Evolutionary conservation across 2,888 invertebrate genomes (phyloP).

Genomic region (Lampropteryx suffumata): DNA sequence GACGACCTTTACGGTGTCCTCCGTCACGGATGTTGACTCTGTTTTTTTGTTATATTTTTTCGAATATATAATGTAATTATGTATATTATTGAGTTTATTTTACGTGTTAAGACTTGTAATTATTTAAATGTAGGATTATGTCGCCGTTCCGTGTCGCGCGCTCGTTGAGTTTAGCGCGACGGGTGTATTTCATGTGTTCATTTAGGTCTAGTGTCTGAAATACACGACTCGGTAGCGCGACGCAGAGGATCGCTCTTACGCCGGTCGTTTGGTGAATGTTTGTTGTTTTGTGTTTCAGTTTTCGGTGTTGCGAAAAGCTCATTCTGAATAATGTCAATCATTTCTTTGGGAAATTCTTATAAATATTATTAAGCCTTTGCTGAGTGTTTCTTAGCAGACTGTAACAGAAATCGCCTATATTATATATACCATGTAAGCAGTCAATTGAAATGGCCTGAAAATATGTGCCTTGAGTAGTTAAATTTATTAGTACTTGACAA

Average conservation of each 20-base stretch:
- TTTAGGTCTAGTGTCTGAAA: conserved; percentile 79
- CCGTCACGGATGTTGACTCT: conserved; percentile 49
- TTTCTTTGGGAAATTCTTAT: conserved; percentile 67
- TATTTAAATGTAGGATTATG: conserved; percentile 71
- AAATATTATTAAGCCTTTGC: conserved; percentile 34
- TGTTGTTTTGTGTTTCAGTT: conserved; percentile 78
- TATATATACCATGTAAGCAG: neutral
- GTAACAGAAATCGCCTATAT: conserved; percentile 4
- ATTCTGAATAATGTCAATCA: conserved; percentile 81
- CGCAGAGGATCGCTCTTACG: conserved; percentile 62
- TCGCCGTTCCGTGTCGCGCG: conserved; percentile 58
- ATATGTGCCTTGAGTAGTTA: conserved; percentile 16
- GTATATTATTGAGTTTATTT: conserved; percentile 81
- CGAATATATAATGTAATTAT: conserved; percentile 82
- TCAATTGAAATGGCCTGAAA: conserved; percentile 23
- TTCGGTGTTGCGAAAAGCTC: conserved; percentile 68
- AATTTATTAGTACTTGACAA: conserved; percentile 12
- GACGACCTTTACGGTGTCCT: conserved; percentile 16
- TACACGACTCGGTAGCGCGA: conserved; percentile 63
- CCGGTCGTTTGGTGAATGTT: conserved; percentile 71
- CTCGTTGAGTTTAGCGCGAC: conserved; percentile 53
- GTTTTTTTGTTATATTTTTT: conserved; percentile 65
- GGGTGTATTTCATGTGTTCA: conserved; percentile 81
- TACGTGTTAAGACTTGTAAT: conserved; percentile 78
- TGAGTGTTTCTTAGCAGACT: conserved; percentile 16